Conservation (phyloP, 2,113 vertebrate genomes). For the Deroptyus accipitrinus region DNA sequence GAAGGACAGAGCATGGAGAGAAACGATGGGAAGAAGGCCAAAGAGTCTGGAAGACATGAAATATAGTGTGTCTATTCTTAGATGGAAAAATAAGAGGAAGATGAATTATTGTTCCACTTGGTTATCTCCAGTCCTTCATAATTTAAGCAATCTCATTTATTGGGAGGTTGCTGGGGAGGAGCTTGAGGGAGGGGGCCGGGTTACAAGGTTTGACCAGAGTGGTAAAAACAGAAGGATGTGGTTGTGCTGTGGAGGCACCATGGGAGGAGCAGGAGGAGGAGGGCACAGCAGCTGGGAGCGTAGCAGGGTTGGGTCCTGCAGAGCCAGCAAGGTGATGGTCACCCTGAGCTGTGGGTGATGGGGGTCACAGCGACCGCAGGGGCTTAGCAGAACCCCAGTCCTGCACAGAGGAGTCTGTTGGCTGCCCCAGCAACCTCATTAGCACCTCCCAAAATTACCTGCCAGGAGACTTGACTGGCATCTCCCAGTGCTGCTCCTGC, state of each 20-base stretch:
- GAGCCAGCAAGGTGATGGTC: accelerated
- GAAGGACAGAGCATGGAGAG: background rate
- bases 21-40: background rate
- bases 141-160: background rate
- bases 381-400: accelerated
- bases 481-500: background rate
- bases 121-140: slow-evolving; percentile 6
- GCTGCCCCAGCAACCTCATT: accelerated
- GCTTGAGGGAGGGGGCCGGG: background rate
- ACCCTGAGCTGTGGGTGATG: accelerated
- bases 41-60: background rate
- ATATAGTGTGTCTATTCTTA: slow-evolving; percentile 11
- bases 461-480: accelerated
- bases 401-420: background rate
- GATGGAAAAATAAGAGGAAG: slow-evolving; percentile 1
- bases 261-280: background rate
- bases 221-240: background rate
- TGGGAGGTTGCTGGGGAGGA: background rate
- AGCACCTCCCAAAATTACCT: accelerated
- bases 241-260: accelerated
- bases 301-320: accelerated
- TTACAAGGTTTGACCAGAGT: background rate
- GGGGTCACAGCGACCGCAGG: no score
- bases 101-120: background rate
- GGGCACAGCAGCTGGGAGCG: accelerated